Evolutionary conservation across 2,888 invertebrate genomes (phyloP).

Genomic region (Dusona sp.): DNA sequence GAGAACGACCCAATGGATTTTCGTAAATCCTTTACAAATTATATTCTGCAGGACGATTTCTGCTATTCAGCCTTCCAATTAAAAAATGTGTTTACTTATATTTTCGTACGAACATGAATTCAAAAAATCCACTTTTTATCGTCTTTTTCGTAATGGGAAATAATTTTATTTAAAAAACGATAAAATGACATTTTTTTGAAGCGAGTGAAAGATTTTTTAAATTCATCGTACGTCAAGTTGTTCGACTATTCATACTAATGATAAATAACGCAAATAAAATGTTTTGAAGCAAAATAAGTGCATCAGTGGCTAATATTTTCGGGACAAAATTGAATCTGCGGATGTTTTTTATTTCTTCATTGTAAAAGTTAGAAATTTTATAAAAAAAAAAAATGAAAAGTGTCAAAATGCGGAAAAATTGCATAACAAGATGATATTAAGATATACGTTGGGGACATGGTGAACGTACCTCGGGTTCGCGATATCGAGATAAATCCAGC

Average conservation of each 20-base stretch:
- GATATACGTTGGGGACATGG: slow-evolving; percentile 16
- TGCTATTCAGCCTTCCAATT: too few relatives aligned
- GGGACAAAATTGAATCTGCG: background rate
- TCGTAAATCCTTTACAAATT: background rate
- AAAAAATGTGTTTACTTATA: too few relatives aligned
- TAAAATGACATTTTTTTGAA: too few relatives aligned
- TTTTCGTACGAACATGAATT: too few relatives aligned
- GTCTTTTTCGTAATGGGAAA: background rate
- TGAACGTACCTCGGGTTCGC: slow-evolving; percentile 75
- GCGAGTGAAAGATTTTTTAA: background rate
- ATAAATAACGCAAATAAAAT: too few relatives aligned
- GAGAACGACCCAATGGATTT: background rate
- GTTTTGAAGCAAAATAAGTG: too few relatives aligned
- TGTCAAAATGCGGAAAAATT: background rate
- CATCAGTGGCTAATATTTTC: background rate
- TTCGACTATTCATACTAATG: background rate
- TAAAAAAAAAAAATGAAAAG: background rate
- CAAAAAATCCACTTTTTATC: too few relatives aligned
- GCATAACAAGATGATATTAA: background rate
- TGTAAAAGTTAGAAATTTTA: background rate
- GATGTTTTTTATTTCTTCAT: background rate
- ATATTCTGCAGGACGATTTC: background rate
- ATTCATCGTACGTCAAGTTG: background rate
- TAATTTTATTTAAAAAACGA: background rate
- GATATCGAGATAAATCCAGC: slow-evolving; percentile 81